These are phyloP conservation scores for Phacellophora camtschatica DNA, from an alignment of 30 jellyfish, hydroid and myxozoan species.

Conservation along the genomic window DNA sequence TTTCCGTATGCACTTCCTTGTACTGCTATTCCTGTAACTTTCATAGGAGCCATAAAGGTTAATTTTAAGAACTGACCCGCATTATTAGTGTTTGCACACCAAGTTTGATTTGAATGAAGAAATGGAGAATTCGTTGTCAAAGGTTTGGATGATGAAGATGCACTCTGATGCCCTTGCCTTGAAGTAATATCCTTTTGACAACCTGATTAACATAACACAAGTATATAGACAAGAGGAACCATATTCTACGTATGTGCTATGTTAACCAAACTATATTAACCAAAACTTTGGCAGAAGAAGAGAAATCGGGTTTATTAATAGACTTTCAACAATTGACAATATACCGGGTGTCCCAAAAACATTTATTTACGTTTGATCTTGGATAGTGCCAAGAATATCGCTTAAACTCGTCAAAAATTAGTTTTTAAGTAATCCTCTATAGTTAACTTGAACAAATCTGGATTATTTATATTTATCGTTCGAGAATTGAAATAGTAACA, in stretches of 20 bases:
- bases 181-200: neutral
- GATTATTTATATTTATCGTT: too few species aligned
- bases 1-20: neutral
- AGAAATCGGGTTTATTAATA: too few species aligned
- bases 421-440: too few species aligned
- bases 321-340: too few species aligned
- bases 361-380: too few species aligned
- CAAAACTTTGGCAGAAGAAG: too few species aligned
- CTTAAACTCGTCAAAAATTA: too few species aligned
- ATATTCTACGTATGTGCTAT: neutral
- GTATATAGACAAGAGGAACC: neutral
- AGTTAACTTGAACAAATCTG: too few species aligned
- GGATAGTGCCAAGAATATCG: too few species aligned
- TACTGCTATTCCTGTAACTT: neutral
- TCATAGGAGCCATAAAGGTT: neutral
- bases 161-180: neutral
- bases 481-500: too few species aligned
- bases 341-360: too few species aligned
- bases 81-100: neutral
- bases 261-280: too few species aligned
- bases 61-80: neutral
- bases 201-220: neutral
- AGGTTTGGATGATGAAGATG: conserved; percentile 6
- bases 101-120: neutral
- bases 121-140: neutral